Evolutionary conservation across 2,797 vertebrate species (phyloP).

Genomic region (Lates japonicus): DNA sequence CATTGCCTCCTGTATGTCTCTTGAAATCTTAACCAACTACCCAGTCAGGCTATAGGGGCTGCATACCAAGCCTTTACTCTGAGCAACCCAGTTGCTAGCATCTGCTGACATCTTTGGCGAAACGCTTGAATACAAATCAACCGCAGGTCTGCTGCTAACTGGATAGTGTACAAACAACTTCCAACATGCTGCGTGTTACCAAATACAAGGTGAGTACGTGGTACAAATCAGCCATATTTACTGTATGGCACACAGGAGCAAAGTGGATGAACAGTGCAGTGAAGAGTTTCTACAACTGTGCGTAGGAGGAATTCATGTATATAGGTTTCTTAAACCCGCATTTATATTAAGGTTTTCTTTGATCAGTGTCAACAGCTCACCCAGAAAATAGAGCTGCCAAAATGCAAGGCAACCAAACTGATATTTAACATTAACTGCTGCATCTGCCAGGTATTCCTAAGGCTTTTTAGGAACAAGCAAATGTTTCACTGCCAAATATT

Average conservation of each 20-base stretch:
- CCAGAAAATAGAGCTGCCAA: slow-evolving; percentile 25
- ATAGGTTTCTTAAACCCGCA: background rate
- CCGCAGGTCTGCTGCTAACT: slow-evolving; percentile 17
- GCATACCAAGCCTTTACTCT: slow-evolving; percentile 4
- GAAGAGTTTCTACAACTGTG: background rate
- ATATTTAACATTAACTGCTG: slow-evolving; percentile 21
- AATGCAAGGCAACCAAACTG: background rate
- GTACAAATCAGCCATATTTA: slow-evolving; percentile 16
- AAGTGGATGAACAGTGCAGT: slow-evolving; percentile 22
- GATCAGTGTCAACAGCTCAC: slow-evolving; percentile 16
- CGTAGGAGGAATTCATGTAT: slow-evolving; percentile 8
- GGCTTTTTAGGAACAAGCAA: slow-evolving; percentile 28
- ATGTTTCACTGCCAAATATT: slow-evolving; percentile 15
- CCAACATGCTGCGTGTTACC: background rate
- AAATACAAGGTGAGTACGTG: background rate
- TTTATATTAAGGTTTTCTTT: slow-evolving; percentile 22
- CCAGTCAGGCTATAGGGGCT: background rate
- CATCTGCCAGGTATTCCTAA: slow-evolving; percentile 6
- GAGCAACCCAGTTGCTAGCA: background rate
- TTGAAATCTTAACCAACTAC: slow-evolving; percentile 18
- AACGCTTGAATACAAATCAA: slow-evolving; percentile 5
- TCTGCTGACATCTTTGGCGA: slow-evolving; percentile 14
- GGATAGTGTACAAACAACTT: background rate
- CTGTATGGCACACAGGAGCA: slow-evolving; percentile 7
- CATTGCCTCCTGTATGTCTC: slow-evolving; percentile 3